phyloP scores from a whole-genome alignment of 2,888 invertebrate species.

The Hartigia nigra region DNA sequence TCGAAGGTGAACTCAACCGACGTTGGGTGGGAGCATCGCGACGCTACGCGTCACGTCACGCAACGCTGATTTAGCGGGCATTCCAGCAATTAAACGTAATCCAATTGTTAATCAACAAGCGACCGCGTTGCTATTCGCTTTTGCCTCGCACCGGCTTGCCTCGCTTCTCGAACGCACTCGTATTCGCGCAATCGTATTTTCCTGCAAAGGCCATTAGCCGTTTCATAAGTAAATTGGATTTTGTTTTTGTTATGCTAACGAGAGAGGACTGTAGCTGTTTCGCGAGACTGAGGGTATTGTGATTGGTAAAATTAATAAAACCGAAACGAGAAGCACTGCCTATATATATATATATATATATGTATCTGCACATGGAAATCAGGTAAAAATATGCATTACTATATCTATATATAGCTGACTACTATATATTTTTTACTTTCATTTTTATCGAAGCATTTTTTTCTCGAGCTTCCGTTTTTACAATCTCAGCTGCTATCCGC shows the following conservation, averaged over 20 bases:
- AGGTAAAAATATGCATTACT: too few relatives aligned
- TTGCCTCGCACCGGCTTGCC: background rate
- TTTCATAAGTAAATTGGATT: slow-evolving; percentile 47
- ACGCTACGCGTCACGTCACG: slow-evolving; percentile 4
- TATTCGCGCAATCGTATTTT: slow-evolving; percentile 20
- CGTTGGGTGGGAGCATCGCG: background rate
- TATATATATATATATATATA: too few relatives aligned
- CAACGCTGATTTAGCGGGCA: slow-evolving; percentile 33
- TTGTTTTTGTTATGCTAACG: slow-evolving; percentile 35
- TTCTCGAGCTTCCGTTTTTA: too few relatives aligned
- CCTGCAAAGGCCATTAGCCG: slow-evolving; percentile 36
- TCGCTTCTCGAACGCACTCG: background rate
- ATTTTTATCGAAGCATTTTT: background rate
- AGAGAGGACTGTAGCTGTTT: slow-evolving; percentile 19
- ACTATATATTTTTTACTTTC: background rate
- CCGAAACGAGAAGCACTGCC: background rate
- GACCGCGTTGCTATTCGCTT: slow-evolving; percentile 14
- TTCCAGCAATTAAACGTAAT: slow-evolving; percentile 44
- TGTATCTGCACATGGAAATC: too few relatives aligned
- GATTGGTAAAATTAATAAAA: background rate
- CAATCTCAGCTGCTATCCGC: too few relatives aligned
- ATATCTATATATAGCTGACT: background rate
- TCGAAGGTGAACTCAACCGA: background rate
- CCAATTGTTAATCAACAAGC: slow-evolving; percentile 50
- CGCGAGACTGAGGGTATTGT: background rate